phyloP scores from a whole-genome alignment of 2,113 vertebrate genomes.

The Sturnus vulgaris region DNA sequence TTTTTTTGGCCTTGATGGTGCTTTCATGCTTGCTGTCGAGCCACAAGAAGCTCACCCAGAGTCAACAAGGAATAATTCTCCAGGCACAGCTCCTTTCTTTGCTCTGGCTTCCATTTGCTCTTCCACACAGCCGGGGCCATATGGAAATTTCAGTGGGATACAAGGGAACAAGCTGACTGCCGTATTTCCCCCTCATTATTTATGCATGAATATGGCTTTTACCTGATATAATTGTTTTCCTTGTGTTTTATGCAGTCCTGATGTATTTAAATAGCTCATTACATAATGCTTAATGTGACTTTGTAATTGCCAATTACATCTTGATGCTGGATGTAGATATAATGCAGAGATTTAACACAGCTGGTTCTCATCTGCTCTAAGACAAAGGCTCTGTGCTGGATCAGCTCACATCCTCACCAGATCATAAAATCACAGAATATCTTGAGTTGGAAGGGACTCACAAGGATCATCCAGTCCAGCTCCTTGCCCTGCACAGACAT shows the following conservation, averaged over 20 bases:
- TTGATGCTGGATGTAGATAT: neutral
- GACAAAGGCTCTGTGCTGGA: neutral
- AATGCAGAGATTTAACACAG: neutral
- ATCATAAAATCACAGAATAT: neutral
- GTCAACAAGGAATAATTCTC: neutral
- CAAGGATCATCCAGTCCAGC: neutral
- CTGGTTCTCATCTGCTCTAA: neutral
- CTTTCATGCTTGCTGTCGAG: neutral
- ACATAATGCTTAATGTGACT: neutral
- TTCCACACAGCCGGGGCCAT: neutral
- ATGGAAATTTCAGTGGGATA: neutral
- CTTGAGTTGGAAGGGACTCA: neutral
- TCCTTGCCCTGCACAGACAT: neutral
- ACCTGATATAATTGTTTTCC: neutral
- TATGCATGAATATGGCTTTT: neutral
- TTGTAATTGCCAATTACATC: neutral
- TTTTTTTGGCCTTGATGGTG: neutral
- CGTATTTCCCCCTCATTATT: neutral
- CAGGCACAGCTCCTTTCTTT: neutral
- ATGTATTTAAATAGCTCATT: neutral
- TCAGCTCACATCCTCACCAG: neutral
- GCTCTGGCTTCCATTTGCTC: neutral
- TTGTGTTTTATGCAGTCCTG: neutral
- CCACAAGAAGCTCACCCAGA: neutral
- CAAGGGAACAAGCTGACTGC: neutral